A percentile compares a stretch with the other conserved stretches of the same genome.
Evolutionary conservation across 1,140 invertebrate species (phyloP).

Genomic region (Dendrolimus punctatus): DNA sequence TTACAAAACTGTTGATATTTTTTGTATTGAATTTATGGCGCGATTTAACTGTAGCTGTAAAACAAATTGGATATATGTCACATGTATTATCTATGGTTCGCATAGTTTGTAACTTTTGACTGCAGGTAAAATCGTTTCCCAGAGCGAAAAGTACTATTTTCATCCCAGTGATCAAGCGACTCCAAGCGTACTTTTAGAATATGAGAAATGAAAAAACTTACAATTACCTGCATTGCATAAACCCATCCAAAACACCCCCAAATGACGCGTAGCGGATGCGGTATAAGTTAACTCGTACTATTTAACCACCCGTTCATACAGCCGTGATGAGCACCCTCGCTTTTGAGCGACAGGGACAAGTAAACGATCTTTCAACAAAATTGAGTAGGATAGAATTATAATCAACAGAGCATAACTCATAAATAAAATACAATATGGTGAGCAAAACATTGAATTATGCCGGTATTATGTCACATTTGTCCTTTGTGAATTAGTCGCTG

Average conservation of each 20-base stretch:
- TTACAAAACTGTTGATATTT: no score
- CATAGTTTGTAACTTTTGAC: no score
- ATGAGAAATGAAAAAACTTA: background rate
- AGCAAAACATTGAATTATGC: constrained; percentile 73
- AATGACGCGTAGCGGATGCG: constrained; percentile 57
- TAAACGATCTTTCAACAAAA: constrained; percentile 12
- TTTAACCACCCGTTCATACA: constrained; percentile 64
- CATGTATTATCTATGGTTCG: no score
- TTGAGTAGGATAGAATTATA: constrained; percentile 34
- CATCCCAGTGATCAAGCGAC: no score
- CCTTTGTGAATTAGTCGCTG: constrained; percentile 64
- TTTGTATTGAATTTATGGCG: no score
- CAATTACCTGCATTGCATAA: constrained; percentile 21
- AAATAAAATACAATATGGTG: constrained; percentile 74
- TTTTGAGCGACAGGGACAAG: constrained; percentile 30
- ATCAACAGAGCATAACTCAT: constrained; percentile 65
- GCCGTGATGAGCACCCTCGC: constrained; percentile 49
- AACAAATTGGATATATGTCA: no score
- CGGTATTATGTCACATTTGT: constrained; percentile 73
- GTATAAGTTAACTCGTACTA: constrained; percentile 66
- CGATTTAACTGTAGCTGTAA: no score
- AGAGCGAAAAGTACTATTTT: no score
- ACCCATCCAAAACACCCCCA: constrained; percentile 36
- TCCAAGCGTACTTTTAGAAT: no score
- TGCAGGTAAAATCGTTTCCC: no score